Percentiles rank a stretch among this genome's conserved stretches.
These are phyloP conservation scores for Lasaia peninsularis DNA, from an alignment of 1,140 invertebrate species.

Conservation along the genomic window DNA sequence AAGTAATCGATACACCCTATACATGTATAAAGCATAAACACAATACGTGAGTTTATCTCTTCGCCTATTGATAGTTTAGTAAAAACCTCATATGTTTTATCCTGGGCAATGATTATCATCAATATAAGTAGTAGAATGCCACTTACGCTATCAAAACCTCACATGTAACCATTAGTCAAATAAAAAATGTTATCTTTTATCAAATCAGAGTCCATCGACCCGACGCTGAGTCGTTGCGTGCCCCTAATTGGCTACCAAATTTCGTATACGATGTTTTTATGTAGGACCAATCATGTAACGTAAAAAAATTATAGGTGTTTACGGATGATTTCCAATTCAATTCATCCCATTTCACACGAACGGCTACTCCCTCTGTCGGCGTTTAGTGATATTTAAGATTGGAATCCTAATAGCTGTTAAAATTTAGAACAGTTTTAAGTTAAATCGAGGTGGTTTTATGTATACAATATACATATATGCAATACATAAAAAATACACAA, in stretches of 20 bases:
- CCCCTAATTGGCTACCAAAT: slow-evolving; percentile 25
- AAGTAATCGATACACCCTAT: too few species aligned
- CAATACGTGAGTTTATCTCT: too few species aligned
- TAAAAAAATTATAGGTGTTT: slow-evolving; percentile 8
- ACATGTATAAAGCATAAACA: too few species aligned
- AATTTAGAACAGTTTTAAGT: too few species aligned
- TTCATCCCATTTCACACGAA: slow-evolving; percentile 5
- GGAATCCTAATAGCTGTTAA: neutral
- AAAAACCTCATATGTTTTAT: slow-evolving; percentile 5
- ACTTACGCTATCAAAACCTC: slow-evolving; percentile 23
- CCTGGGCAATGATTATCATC: neutral
- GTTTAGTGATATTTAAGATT: neutral
- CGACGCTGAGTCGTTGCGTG: slow-evolving; percentile 23
- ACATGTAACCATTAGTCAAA: slow-evolving; percentile 39
- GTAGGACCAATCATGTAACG: slow-evolving; percentile 7
- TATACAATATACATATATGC: too few species aligned
- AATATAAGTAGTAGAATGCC: slow-evolving; percentile 4
- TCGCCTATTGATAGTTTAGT: neutral
- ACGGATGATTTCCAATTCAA: slow-evolving; percentile 7
- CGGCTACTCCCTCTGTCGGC: neutral
- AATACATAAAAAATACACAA: too few species aligned
- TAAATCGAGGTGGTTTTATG: too few species aligned
- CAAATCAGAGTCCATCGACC: slow-evolving; percentile 31
- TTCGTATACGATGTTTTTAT: slow-evolving; percentile 4
- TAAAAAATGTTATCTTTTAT: slow-evolving; percentile 40